phyloP scores from a whole-genome alignment of 2,113 vertebrate species.

The Cercocebus atys region DNA sequence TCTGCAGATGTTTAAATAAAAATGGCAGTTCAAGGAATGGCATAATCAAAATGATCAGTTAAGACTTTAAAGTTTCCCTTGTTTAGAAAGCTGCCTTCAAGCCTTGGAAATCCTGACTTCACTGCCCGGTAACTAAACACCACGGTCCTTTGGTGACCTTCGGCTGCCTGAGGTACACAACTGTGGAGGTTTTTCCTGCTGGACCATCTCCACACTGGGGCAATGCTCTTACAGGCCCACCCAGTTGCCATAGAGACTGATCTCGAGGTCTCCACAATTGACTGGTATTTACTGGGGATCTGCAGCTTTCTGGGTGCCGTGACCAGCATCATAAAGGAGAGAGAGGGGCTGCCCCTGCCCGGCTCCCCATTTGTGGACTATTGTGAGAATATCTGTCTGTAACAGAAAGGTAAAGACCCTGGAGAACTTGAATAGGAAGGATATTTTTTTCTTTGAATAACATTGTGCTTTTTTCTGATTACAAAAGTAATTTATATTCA shows the following conservation, averaged over 20 bases:
- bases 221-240: background rate
- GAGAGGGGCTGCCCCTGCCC: no score
- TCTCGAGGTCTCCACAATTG: background rate
- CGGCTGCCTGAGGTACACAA: background rate
- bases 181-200: background rate
- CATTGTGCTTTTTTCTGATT: conserved; percentile 51
- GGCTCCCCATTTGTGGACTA: background rate
- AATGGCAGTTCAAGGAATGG: background rate
- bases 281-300: conserved; percentile 52
- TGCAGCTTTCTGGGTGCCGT: conserved; percentile 10
- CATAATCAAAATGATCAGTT: background rate
- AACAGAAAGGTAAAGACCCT: background rate
- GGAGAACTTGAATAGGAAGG: background rate
- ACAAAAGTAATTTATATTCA: conserved; percentile 69
- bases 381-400: background rate
- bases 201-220: background rate
- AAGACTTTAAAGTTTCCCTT: background rate
- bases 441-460: conserved; percentile 23
- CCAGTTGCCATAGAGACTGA: conserved; percentile 64
- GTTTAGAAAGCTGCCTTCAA: background rate
- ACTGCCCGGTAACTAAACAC: background rate
- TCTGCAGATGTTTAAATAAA: background rate
- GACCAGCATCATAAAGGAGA: background rate
- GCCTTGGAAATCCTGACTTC: background rate
- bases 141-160: background rate